These are phyloP conservation scores for Thamnophis sirtalis DNA, from an alignment of 2,113 vertebrate genomes.

Conservation along the genomic window DNA sequence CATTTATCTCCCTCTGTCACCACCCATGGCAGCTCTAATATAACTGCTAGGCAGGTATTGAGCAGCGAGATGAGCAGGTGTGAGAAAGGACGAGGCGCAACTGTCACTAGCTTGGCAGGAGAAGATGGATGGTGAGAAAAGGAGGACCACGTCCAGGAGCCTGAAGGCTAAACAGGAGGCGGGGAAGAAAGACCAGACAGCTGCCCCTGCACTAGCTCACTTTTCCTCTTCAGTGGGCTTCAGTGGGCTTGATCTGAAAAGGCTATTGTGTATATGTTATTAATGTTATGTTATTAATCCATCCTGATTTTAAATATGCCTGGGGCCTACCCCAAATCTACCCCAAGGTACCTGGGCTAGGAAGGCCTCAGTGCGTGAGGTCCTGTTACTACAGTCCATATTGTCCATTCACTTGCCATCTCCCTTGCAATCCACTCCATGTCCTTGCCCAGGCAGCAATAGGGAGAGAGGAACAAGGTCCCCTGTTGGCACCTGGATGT, in stretches of 20 bases:
- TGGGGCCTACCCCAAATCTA: neutral
- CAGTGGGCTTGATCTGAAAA: neutral
- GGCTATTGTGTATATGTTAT: neutral
- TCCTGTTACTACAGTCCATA: neutral
- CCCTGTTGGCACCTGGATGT: neutral
- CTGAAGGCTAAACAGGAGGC: neutral
- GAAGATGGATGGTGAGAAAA: slow-evolving; percentile 19
- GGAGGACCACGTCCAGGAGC: neutral
- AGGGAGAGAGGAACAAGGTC: neutral
- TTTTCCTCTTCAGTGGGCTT: neutral
- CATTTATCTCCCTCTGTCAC: slow-evolving; percentile 35
- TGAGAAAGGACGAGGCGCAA: slow-evolving; percentile 2
- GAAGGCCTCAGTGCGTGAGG: neutral
- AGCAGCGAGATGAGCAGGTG: slow-evolving; percentile 19
- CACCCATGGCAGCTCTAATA: slow-evolving; percentile 22
- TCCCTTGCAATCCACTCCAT: neutral
- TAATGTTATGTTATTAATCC: neutral
- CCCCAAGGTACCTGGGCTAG: neutral
- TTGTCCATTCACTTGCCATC: neutral
- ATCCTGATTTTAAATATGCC: neutral
- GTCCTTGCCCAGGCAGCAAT: neutral
- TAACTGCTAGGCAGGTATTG: slow-evolving; percentile 18
- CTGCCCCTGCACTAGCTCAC: neutral
- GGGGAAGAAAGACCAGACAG: neutral
- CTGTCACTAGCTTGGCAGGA: slow-evolving; percentile 12